These are phyloP conservation scores for Anhinga anhinga DNA, from an alignment of 2,113 vertebrate genomes.

Conservation along the genomic window DNA sequence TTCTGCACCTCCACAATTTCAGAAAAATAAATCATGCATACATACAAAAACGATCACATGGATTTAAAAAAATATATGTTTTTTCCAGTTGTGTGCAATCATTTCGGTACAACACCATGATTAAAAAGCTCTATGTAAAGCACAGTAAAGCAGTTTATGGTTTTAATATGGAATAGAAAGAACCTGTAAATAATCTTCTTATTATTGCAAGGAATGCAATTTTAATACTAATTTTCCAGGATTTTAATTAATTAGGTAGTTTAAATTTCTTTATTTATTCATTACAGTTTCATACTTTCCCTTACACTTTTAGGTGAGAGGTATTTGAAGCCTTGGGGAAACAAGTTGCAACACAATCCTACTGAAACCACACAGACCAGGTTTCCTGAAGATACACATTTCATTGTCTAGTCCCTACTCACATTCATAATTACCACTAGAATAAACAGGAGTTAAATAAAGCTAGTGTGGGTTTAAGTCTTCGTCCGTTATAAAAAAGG, in stretches of 20 bases:
- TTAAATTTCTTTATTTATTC: constrained; percentile 19
- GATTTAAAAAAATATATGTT: background rate
- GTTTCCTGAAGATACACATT: constrained; percentile 5
- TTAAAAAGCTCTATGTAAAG: background rate
- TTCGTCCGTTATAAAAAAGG: background rate
- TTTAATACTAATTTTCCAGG: constrained; percentile 27
- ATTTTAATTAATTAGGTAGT: constrained; percentile 45
- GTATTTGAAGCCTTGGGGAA: constrained; percentile 13
- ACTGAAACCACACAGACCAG: constrained; percentile 19
- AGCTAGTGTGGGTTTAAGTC: background rate
- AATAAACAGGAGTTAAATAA: constrained; percentile 38
- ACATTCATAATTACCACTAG: background rate
- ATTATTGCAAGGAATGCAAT: background rate
- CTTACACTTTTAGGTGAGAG: background rate
- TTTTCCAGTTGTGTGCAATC: background rate
- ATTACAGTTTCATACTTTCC: constrained; percentile 9
- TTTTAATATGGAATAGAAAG: background rate
- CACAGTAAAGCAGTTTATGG: background rate
- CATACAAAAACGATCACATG: background rate
- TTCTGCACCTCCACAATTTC: background rate
- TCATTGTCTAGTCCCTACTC: background rate
- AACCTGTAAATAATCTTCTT: background rate
- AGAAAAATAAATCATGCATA: background rate
- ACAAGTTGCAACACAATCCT: constrained; percentile 16
- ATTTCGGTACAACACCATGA: background rate